Percentiles rank a stretch among this genome's conserved stretches.
phyloP scores from a whole-genome alignment of 2,888 invertebrate genomes.

The Spisula solida region DNA sequence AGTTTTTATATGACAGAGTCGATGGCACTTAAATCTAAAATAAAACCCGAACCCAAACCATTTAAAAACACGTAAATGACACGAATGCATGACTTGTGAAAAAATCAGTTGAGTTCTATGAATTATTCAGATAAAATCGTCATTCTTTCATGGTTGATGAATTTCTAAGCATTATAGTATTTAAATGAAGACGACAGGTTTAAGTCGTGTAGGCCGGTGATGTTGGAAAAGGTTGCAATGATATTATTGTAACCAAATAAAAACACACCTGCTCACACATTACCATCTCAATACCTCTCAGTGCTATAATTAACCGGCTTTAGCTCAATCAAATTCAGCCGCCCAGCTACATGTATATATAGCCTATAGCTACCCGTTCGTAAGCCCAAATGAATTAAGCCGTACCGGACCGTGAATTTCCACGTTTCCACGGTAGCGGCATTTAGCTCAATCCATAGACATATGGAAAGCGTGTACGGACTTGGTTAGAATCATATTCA shows the following conservation, averaged over 20 bases:
- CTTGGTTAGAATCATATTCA: background rate
- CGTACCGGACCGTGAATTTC: background rate
- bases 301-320: background rate
- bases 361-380: background rate
- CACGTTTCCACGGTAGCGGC: background rate
- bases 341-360: too few species aligned
- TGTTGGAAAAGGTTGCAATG: background rate
- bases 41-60: too few species aligned
- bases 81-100: background rate
- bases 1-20: too few species aligned
- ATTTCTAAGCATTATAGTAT: background rate
- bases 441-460: background rate
- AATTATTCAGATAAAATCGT: background rate
- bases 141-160: background rate
- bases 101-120: background rate
- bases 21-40: too few species aligned
- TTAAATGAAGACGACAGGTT: background rate
- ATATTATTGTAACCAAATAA: background rate
- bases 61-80: too few species aligned
- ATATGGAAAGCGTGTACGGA: background rate
- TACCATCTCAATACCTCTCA: background rate
- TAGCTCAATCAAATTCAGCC: background rate
- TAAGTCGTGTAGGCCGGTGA: background rate
- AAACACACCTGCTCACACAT: conserved; percentile 4
- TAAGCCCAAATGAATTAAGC: background rate